phyloP scores from a whole-genome alignment of 2,113 vertebrate genomes.

The Laterallus jamaicensis region DNA sequence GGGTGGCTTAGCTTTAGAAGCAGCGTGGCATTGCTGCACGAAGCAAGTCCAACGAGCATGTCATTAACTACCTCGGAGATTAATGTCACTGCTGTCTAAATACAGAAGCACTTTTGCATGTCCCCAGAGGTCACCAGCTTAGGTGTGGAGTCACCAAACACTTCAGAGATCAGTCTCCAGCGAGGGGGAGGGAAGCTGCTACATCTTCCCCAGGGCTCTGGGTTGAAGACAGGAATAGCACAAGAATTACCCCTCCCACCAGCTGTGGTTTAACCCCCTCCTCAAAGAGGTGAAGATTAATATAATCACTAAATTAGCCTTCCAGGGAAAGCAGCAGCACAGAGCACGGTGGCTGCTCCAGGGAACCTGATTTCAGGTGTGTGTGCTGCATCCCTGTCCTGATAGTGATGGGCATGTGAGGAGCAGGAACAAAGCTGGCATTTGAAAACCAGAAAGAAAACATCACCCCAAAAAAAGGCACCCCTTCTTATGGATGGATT shows the following conservation, averaged over 20 bases:
- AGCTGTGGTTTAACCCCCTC: neutral
- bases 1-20: neutral
- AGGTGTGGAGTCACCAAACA: neutral
- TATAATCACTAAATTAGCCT: neutral
- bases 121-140: neutral
- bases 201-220: neutral
- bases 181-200: neutral
- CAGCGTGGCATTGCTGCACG: neutral
- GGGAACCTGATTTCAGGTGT: neutral
- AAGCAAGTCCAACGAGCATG: neutral
- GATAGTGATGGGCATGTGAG: fast-evolving
- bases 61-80: neutral
- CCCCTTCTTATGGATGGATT: too few relatives aligned
- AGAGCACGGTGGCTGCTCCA: neutral
- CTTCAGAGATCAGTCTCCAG: neutral
- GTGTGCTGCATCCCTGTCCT: neutral
- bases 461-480: too few relatives aligned
- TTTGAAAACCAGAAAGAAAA: neutral
- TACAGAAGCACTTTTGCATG: neutral
- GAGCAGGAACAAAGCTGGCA: neutral
- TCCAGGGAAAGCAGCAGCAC: neutral
- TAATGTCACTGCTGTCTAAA: neutral
- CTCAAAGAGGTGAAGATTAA: neutral
- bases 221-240: neutral
- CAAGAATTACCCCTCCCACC: neutral